Base-by-base conservation (phyloP, 2,888 invertebrate species). In the Dynastes maya region DNA sequence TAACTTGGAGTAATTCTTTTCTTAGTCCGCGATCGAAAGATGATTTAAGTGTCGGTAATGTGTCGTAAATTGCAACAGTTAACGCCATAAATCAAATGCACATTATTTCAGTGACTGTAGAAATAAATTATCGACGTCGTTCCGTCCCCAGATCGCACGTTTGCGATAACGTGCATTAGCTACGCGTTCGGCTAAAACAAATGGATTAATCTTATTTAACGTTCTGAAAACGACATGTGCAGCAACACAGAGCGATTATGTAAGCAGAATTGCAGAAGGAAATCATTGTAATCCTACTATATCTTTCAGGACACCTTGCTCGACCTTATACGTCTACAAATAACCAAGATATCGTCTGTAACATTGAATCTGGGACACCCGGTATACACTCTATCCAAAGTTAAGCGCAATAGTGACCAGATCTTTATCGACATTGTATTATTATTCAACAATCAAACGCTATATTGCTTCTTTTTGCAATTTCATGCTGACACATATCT, bases 91-190 rank as follows among this genome's bases (percentile, higher is more conserved):
- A 72, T 72, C 72, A 58, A 40, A 2, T 37, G 58, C 37, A 58
- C 55, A 72, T 72, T 72, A 72, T 61, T 72, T 58, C 58, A 72
- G 55, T 40, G 72, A 71, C 55, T 71, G 58, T 55, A 45, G 71
- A 72, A 72, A 72, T 72, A 72, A 72, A 72, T 72, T 72, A 72
- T 58, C 40, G 72, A 61, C 72, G 22, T 22, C 37, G 22, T 58
- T 72, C 58, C 16, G 40, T 72, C 8, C 72, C 45, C 16, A 16
- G 40, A 58, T 55, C 11, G 32, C 72, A 72, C 72, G 72, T 72
- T 58, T 40, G 16, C 55, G 72, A 72, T 72, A 72, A 58, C 55
- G 58, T 40, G 72, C 9, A 68, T 51, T 68, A 68, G 29, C 51
- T 29, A 29, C n/a, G 53, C 68, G 51, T n/a, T n/a, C 29, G 13